phyloP scores from a whole-genome alignment of 1,140 invertebrate species.

The Drosophila pruinosa region DNA sequence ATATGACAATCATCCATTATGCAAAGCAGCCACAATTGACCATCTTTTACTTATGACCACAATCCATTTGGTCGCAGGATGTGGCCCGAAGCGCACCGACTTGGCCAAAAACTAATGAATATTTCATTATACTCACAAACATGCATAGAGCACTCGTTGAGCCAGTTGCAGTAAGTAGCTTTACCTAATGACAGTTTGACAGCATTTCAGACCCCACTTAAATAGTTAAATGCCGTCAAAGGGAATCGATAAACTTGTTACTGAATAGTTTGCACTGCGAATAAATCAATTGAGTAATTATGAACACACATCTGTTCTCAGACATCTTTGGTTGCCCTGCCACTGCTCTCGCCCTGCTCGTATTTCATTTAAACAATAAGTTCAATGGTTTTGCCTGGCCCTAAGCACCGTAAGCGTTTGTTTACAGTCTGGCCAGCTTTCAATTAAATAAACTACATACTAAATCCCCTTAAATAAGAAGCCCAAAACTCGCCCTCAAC shows the following conservation, averaged over 20 bases:
- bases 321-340: background rate
- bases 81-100: background rate
- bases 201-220: slow-evolving; percentile 11
- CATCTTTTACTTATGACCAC: slow-evolving; percentile 42
- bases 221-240: slow-evolving; percentile 9
- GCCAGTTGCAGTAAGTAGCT: background rate
- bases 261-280: background rate
- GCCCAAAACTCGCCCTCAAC: background rate
- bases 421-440: slow-evolving; percentile 27
- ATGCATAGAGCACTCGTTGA: background rate
- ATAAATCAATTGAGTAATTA: background rate
- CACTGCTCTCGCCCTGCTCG: background rate
- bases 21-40: slow-evolving; percentile 14
- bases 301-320: too few species aligned
- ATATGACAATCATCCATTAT: slow-evolving; percentile 37
- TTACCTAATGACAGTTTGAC: slow-evolving; percentile 37
- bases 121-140: slow-evolving; percentile 20
- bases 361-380: slow-evolving; percentile 28
- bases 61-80: slow-evolving; percentile 18
- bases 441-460: slow-evolving; percentile 20
- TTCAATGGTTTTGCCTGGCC: slow-evolving; percentile 10
- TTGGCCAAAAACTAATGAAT: slow-evolving; percentile 27
- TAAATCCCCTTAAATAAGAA: background rate
- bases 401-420: slow-evolving; percentile 24
- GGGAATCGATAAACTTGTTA: slow-evolving; percentile 31